phyloP scores from a whole-genome alignment of 2,113 vertebrate genomes.

The Orthochromis malagaraziensis region DNA sequence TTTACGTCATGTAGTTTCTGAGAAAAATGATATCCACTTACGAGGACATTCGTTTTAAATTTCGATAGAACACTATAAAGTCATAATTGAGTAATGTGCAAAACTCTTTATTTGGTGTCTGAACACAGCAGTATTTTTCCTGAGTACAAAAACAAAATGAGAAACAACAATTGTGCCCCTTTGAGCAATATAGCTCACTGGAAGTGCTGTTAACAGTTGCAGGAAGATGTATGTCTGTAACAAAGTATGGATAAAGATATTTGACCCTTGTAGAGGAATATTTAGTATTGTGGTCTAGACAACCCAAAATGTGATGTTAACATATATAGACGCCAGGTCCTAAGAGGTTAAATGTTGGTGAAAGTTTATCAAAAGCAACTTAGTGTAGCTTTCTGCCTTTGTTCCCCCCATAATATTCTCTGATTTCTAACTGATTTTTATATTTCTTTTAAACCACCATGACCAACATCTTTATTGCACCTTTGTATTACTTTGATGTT shows the following conservation, averaged over 20 bases:
- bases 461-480: not conserved
- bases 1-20: not conserved
- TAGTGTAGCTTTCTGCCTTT: accelerated
- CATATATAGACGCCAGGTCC: accelerated
- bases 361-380: accelerated
- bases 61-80: no score
- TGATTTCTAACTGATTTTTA: not conserved
- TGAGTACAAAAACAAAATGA: not conserved
- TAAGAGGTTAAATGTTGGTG: not conserved
- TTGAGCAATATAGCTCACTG: not conserved
- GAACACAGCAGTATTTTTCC: not conserved
- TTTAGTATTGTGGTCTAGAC: not conserved
- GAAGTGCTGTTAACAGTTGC: accelerated
- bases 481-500: not conserved
- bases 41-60: no score
- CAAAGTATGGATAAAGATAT: not conserved
- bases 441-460: not conserved
- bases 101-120: no score
- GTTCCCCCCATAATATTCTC: not conserved
- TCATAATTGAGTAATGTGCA: no score
- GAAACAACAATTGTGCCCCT: not conserved
- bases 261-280: not conserved
- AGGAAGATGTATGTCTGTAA: not conserved
- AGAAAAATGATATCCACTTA: accelerated
- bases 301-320: not conserved